phyloP scores from a whole-genome alignment of 2,888 invertebrate species.

The Stegophylla sp. region DNA sequence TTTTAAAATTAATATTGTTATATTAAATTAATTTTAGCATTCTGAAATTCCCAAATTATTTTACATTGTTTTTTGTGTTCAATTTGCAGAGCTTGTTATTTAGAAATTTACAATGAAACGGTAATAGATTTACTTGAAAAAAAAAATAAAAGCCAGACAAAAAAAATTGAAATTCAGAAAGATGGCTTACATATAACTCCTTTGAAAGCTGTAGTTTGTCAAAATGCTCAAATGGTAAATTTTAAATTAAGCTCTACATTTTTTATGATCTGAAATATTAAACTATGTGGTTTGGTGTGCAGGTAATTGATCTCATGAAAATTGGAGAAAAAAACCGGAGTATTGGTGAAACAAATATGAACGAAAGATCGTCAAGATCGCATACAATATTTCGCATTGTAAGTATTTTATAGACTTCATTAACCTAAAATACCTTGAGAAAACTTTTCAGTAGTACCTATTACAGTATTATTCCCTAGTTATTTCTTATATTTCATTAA shows the following conservation, averaged over 20 bases:
- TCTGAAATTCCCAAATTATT: constrained; percentile 47
- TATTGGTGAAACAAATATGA: constrained; percentile 84
- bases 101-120: constrained; percentile 89
- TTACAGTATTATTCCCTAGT: background rate
- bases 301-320: constrained; percentile 63
- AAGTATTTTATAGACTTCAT: constrained; percentile 65
- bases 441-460: no score
- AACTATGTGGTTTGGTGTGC: constrained; percentile 51
- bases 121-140: constrained; percentile 78
- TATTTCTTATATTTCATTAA: background rate
- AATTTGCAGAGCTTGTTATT: constrained; percentile 75
- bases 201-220: constrained; percentile 73
- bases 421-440: no score
- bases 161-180: constrained; percentile 66
- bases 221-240: constrained; percentile 71
- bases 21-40: constrained; percentile 45
- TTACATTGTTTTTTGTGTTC: background rate
- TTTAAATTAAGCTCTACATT: constrained; percentile 15
- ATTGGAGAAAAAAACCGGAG: constrained; percentile 75
- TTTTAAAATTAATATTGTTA: constrained; percentile 20
- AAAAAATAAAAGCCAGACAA: constrained; percentile 71
- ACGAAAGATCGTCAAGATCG: constrained; percentile 85
- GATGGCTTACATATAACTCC: constrained; percentile 64
- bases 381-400: constrained; percentile 89
- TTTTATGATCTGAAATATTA: background rate